Conservation (phyloP, 2,888 invertebrate genomes). For the Drosophila paranaensis region DNA sequence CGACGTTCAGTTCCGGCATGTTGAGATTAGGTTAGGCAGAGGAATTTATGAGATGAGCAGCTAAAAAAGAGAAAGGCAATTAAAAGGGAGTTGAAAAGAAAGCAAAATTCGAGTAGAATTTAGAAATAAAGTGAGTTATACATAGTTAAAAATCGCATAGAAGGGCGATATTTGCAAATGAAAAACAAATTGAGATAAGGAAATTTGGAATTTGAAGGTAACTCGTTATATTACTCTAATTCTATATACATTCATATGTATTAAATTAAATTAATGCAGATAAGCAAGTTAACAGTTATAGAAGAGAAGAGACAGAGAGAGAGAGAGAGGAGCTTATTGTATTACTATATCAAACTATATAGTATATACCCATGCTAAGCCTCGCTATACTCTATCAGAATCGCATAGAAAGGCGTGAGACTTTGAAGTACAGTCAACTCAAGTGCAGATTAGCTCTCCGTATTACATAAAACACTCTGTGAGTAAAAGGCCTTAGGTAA, state of each 20-base stretch:
- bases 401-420: background rate
- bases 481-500: slow-evolving; percentile 13
- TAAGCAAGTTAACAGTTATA: too few species aligned
- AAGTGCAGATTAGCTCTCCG: background rate
- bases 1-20: slow-evolving; percentile 62
- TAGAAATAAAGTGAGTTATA: too few species aligned
- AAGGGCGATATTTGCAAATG: background rate
- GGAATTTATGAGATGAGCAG: background rate
- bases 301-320: too few species aligned
- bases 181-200: too few species aligned
- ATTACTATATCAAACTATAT: background rate
- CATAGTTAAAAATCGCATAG: background rate
- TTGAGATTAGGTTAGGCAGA: slow-evolving; percentile 10
- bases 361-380: background rate
- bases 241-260: background rate
- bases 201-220: too few species aligned
- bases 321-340: too few species aligned
- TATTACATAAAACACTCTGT: background rate
- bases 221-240: background rate
- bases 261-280: too few species aligned
- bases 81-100: background rate
- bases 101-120: background rate
- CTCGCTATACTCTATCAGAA: background rate
- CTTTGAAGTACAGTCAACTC: background rate
- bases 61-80: background rate